Conservation (phyloP, 30 jellyfish, hydroid and myxozoan species). For the Morbakka virulenta region DNA sequence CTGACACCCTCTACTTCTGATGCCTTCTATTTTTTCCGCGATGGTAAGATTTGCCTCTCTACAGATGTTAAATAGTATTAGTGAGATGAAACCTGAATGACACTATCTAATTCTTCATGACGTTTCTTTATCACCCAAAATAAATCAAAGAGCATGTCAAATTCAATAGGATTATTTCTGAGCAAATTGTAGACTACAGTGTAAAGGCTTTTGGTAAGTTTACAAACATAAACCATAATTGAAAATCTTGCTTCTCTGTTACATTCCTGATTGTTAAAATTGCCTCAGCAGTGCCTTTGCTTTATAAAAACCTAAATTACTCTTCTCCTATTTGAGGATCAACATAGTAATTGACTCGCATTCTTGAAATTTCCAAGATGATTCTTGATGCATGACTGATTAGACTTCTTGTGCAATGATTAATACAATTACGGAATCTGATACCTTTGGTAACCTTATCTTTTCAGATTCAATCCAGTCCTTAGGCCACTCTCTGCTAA, state of each 20-base stretch:
- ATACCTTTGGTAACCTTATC: background rate
- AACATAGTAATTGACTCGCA: background rate
- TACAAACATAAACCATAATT: too few species aligned
- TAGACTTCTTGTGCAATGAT: background rate
- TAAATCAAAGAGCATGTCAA: too few species aligned
- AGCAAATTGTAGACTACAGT: too few species aligned
- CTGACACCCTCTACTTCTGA: too few species aligned
- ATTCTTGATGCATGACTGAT: background rate
- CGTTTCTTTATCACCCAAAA: background rate
- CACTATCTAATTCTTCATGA: background rate
- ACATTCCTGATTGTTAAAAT: background rate
- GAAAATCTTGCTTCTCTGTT: too few species aligned
- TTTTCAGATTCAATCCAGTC: background rate
- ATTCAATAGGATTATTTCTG: too few species aligned
- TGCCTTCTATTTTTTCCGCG: too few species aligned
- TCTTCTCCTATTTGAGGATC: background rate
- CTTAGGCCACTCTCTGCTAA: background rate
- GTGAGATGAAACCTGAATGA: background rate
- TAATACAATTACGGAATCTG: too few species aligned
- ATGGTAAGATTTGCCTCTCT: too few species aligned
- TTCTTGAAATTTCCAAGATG: background rate
- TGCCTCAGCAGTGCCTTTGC: background rate
- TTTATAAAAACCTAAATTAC: background rate
- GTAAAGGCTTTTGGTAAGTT: too few species aligned
- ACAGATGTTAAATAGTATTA: background rate